Base-by-base conservation (phyloP, 2,113 vertebrate genomes). In the Thunnus thynnus region DNA sequence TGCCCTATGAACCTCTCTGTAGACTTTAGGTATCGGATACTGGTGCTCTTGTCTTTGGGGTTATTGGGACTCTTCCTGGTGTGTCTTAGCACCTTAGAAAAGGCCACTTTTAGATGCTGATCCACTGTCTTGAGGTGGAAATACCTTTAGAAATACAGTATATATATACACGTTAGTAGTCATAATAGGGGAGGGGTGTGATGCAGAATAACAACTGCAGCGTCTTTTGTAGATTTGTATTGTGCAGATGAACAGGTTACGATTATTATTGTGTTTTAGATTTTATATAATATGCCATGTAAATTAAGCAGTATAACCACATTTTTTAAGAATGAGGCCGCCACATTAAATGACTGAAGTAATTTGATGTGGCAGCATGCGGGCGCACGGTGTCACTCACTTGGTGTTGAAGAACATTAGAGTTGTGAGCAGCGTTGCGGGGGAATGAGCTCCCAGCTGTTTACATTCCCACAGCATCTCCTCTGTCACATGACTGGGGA, bases 401-500 rank as follows among this genome's bases (percentile, higher is more conserved):
- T 99, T 99, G 85, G 98, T 99, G 91, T 99, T 99, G 92, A 99
- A 99, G 94, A 99, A 99, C 98, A 99, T 99, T 79, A 99, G 94
- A 36, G 98, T 99, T 80, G 97, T 99, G 79, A 99, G 96, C 83
- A 99, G 94, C 27, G 98, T 99, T 55, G 98, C 97, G 62, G 98
- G 98, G 44, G 98, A 99, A 89, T 99, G 98, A 83, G 98, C 98
- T 66, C 98, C 98, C 32, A 99, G 95, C 93, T 99, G 98, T 91
- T 99, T 99, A 92, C 98, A 99, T 93, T 99, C 98, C 98, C 98
- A 99, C 50, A 99, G 94, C 98, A 99, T 99, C 91, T 99, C 98
- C 93, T 99, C 98, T 2, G 98, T 99, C 89, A 99, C 98, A 7
- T 99, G 98, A 94, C 98, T 99, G 88, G 98, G 97, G 86, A 99